Conservation (phyloP, 2,888 invertebrate species). For the Tenthredo scrophulariae region DNA sequence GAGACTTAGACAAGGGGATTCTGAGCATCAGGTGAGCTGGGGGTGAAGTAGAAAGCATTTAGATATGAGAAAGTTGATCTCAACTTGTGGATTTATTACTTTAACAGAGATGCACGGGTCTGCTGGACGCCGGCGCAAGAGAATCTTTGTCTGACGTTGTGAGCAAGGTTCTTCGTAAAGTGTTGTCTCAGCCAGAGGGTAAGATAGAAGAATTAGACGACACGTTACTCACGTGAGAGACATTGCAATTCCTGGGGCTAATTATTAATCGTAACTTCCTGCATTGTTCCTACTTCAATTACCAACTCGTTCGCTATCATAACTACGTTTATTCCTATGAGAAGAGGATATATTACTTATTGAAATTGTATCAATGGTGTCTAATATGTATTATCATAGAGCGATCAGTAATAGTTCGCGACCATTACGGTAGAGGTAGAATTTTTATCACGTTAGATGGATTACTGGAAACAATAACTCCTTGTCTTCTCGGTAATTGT, state of each 20-base stretch:
- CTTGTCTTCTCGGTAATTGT: background rate
- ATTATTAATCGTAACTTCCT: slow-evolving; percentile 58
- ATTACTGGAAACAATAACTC: background rate
- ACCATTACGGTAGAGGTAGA: background rate
- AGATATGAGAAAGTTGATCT: slow-evolving; percentile 31
- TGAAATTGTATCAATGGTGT: slow-evolving; percentile 32
- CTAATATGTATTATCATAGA: background rate
- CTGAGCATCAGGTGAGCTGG: slow-evolving; percentile 84
- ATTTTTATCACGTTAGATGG: slow-evolving; percentile 1
- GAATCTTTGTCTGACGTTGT: slow-evolving; percentile 95
- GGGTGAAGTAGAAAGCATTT: background rate
- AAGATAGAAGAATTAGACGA: slow-evolving; percentile 96
- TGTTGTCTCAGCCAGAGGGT: slow-evolving; percentile 87
- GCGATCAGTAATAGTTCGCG: background rate
- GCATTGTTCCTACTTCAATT: slow-evolving; percentile 58
- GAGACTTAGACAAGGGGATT: slow-evolving; percentile 87
- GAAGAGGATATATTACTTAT: background rate
- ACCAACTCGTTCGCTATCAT: slow-evolving; percentile 53
- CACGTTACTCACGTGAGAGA: slow-evolving; percentile 90
- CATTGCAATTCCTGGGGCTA: slow-evolving; percentile 66
- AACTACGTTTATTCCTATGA: background rate
- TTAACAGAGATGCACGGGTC: slow-evolving; percentile 85
- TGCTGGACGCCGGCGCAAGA: slow-evolving; percentile 92
- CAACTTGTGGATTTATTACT: slow-evolving; percentile 13
- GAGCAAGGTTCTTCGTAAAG: slow-evolving; percentile 91